Conservation (phyloP, 2,797 vertebrate genomes). For the Hozukius guyotensis region DNA sequence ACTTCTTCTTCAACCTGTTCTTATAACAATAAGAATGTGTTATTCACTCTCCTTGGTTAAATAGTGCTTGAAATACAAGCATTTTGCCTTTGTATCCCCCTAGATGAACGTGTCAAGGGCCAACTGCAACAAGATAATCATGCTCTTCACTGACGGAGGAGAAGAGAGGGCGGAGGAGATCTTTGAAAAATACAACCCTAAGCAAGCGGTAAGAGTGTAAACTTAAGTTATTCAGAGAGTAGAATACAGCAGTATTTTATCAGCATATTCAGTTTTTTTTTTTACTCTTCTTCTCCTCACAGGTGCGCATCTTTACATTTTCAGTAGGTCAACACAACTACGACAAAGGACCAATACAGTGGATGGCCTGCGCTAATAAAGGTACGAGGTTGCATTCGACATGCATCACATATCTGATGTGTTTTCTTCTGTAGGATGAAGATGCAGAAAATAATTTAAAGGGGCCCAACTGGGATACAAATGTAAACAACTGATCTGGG, state of each 20-base stretch:
- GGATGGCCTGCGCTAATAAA: slow-evolving; percentile 98
- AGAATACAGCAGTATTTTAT: not conserved
- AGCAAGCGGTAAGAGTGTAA: slow-evolving; percentile 86
- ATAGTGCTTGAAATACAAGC: not conserved
- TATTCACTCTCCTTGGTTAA: not conserved
- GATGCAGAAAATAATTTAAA: not conserved
- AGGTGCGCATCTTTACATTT: slow-evolving; percentile 98
- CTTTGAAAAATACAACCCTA: slow-evolving; percentile 90
- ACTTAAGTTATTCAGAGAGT: not conserved
- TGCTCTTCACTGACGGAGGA: slow-evolving; percentile 98
- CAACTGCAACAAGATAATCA: slow-evolving; percentile 98
- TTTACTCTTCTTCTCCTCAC: not conserved
- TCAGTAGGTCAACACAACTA: slow-evolving; percentile 99
- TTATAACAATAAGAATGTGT: not conserved
- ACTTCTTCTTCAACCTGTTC: not conserved
- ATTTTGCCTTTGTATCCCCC: not conserved
- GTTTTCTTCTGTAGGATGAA: not conserved
- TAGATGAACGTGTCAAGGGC: slow-evolving; percentile 91
- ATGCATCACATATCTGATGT: not conserved
- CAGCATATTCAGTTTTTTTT: not conserved
- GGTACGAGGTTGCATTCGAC: slow-evolving; percentile 70
- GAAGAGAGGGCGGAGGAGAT: slow-evolving; percentile 95
- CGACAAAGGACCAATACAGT: slow-evolving; percentile 95
- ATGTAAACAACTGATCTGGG: not conserved
- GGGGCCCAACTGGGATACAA: not conserved